Conservation (phyloP, 64 coral and sea anemone genomes). For the Stylophora pistillata region DNA sequence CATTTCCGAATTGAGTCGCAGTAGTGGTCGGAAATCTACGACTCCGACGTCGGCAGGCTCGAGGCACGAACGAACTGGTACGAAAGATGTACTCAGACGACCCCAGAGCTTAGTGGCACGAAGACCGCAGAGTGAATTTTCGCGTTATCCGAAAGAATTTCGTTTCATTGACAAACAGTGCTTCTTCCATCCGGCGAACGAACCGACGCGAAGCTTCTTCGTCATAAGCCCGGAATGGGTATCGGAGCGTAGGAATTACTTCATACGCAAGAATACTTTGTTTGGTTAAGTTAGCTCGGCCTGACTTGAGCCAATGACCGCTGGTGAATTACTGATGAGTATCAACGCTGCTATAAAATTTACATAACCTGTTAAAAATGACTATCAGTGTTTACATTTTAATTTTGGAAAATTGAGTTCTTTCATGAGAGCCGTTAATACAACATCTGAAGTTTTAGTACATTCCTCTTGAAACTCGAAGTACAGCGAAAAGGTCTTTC, state of each 20-base stretch:
- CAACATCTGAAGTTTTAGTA: too few species aligned
- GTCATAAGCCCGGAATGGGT: conserved; percentile 90
- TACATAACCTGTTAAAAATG: too few species aligned
- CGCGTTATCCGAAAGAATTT: conserved; percentile 87
- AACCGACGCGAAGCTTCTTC: conserved; percentile 75
- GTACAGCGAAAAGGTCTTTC: too few species aligned
- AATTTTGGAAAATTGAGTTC: too few species aligned
- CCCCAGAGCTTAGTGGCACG: conserved; percentile 66
- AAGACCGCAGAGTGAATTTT: conserved; percentile 77
- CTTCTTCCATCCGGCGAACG: conserved; percentile 70
- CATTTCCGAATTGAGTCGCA: conserved; percentile 1
- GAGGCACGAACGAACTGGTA: conserved; percentile 40
- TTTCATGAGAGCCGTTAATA: too few species aligned
- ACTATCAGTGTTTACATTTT: too few species aligned
- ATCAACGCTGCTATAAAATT: not conserved
- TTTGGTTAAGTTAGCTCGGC: conserved; percentile 53
- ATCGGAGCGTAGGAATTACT: conserved; percentile 59
- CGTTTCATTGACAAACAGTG: conserved; percentile 87
- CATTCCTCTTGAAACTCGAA: too few species aligned
- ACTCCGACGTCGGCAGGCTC: conserved; percentile 20
- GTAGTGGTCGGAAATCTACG: not conserved
- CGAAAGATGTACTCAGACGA: conserved; percentile 51
- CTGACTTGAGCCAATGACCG: not conserved
- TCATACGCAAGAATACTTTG: conserved; percentile 80
- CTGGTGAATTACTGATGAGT: too few species aligned